Evolutionary conservation across 2,888 invertebrate species (phyloP).

Genomic region (Pherbina coryleti): DNA sequence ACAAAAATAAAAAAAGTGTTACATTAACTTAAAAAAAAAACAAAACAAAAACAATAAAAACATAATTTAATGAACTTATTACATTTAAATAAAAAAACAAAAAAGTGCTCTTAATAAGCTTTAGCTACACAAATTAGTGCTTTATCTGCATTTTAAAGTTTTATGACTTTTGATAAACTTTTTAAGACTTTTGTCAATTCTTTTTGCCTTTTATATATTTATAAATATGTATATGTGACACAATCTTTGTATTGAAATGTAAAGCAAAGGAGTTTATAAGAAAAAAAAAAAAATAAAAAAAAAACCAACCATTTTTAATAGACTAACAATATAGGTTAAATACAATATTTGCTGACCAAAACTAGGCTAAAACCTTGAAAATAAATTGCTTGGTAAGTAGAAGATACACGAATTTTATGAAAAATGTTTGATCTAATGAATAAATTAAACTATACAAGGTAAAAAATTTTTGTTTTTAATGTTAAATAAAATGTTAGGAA

Average conservation of each 20-base stretch:
- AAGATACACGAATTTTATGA: no score
- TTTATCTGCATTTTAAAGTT: slow-evolving; percentile 8
- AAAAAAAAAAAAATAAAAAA: background rate
- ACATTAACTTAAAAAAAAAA: background rate
- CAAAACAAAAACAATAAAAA: background rate
- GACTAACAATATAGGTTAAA: no score
- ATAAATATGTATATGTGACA: no score
- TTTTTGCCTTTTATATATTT: background rate
- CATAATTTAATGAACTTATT: background rate
- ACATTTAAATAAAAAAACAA: background rate
- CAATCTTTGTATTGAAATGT: no score
- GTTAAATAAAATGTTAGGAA: no score
- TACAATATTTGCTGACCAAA: no score
- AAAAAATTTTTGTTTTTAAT: no score
- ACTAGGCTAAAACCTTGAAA: no score
- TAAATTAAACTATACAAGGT: no score
- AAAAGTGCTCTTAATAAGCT: slow-evolving; percentile 24
- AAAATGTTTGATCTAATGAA: no score
- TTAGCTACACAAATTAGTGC: background rate
- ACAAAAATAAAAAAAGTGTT: background rate
- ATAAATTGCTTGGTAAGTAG: no score
- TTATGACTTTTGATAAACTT: background rate
- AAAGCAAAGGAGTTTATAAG: background rate
- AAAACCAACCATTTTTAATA: no score
- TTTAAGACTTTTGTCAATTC: background rate